phyloP scores from a whole-genome alignment of 2,888 invertebrate species.

The Thecophora atra region DNA sequence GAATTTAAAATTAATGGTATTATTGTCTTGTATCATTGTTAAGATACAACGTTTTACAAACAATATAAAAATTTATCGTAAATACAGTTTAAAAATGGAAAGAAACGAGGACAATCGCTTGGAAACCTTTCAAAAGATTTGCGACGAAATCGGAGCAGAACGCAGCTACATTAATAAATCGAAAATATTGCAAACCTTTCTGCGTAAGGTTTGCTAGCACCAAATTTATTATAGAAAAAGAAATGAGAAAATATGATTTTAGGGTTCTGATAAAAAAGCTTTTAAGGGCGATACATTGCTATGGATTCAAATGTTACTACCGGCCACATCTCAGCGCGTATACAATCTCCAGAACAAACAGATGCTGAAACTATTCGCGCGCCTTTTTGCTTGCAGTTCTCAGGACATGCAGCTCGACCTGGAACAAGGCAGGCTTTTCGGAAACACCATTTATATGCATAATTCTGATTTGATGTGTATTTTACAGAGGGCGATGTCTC shows the following conservation, averaged over 20 bases:
- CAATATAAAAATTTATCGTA: conserved; percentile 26
- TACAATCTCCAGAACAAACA: conserved; percentile 95
- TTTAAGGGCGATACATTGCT: conserved; percentile 82
- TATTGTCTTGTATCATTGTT: not conserved
- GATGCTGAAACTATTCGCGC: conserved; percentile 86
- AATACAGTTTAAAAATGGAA: conserved; percentile 41
- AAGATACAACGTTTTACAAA: conserved; percentile 3
- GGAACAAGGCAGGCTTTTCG: conserved; percentile 71
- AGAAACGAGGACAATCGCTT: conserved; percentile 75
- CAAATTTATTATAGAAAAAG: conserved; percentile 39
- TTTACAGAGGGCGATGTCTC: conserved; percentile 77
- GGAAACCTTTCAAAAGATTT: conserved; percentile 79
- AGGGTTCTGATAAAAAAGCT: conserved; percentile 69
- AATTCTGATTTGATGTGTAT: not conserved
- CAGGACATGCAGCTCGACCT: conserved; percentile 86
- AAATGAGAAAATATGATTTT: not conserved
- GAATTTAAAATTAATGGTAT: conserved; percentile 26
- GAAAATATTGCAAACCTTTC: conserved; percentile 72
- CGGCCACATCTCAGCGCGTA: conserved; percentile 82
- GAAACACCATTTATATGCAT: not conserved
- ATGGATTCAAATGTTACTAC: conserved; percentile 85
- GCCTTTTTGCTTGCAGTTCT: conserved; percentile 77
- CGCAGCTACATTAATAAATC: conserved; percentile 75
- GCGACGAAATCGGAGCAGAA: conserved; percentile 79
- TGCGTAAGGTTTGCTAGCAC: conserved; percentile 65